Percentiles rank a stretch among this genome's conserved stretches.
Evolutionary conservation across 1,140 invertebrate species (phyloP).

Genomic region (Drosophila funebris): DNA sequence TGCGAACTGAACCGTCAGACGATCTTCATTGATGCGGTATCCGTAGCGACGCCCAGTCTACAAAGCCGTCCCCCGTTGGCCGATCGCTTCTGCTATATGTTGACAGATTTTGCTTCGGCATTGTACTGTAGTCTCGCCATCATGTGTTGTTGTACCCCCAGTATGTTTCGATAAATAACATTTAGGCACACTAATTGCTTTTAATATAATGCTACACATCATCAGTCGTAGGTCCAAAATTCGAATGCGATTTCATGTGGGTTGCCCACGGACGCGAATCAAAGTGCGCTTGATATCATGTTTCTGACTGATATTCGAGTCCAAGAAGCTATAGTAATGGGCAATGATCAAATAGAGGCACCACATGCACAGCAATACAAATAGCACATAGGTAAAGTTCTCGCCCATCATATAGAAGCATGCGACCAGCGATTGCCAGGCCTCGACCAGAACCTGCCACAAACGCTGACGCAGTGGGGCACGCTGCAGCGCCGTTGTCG

Average conservation of each 20-base stretch:
- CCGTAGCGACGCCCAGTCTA: constrained; percentile 27
- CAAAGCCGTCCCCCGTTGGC: constrained; percentile 42
- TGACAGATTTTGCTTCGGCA: constrained; percentile 69
- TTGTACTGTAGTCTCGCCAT: constrained; percentile 73
- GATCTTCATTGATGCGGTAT: constrained; percentile 51
- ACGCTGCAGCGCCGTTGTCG: constrained; percentile 45
- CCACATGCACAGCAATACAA: constrained; percentile 61
- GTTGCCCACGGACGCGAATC: background rate
- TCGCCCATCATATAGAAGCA: constrained; percentile 60
- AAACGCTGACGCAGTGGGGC: constrained; percentile 48
- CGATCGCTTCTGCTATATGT: constrained; percentile 73
- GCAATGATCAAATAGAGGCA: constrained; percentile 59
- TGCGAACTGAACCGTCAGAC: constrained; percentile 58
- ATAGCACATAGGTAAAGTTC: constrained; percentile 61
- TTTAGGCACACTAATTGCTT: constrained; percentile 3
- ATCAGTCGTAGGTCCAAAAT: background rate
- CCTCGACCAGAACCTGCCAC: constrained; percentile 38
- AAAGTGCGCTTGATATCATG: background rate
- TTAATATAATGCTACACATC: constrained; percentile 11
- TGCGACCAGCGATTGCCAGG: constrained; percentile 20
- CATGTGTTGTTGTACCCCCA: constrained; percentile 76
- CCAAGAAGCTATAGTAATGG: constrained; percentile 55
- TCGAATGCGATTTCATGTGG: background rate
- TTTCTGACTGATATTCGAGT: constrained; percentile 25
- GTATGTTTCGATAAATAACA: constrained; percentile 63